Percentiles rank a stretch among this genome's conserved stretches.
Conservation (phyloP, 1,140 invertebrate species). For the Lepeophtheirus salmonis region DNA sequence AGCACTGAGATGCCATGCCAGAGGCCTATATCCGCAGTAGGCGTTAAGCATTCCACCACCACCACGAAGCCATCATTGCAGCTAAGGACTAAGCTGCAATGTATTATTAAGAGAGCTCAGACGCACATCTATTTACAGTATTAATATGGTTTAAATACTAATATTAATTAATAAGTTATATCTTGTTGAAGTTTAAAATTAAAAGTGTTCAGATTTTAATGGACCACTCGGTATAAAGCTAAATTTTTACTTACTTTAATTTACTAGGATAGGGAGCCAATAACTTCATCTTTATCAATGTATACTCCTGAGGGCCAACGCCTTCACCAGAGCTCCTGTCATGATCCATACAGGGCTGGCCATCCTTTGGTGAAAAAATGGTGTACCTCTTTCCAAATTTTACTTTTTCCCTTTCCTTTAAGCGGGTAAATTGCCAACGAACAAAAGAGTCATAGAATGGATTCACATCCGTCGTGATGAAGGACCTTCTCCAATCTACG, state of each 20-base stretch:
- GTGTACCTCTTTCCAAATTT: slow-evolving; percentile 94
- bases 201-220: too few relatives aligned
- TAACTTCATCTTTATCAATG: slow-evolving; percentile 82
- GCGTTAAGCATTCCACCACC: too few relatives aligned
- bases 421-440: slow-evolving; percentile 77
- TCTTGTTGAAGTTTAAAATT: too few relatives aligned
- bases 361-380: slow-evolving; percentile 87
- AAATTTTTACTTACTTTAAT: slow-evolving; percentile 43
- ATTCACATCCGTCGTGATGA: slow-evolving; percentile 95
- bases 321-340: slow-evolving; percentile 88
- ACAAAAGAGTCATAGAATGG: slow-evolving; percentile 96
- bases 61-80: too few relatives aligned
- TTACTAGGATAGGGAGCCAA: slow-evolving; percentile 48
- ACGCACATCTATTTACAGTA: too few relatives aligned
- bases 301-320: slow-evolving; percentile 94
- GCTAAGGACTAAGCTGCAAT: too few relatives aligned
- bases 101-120: too few relatives aligned
- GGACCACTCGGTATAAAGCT: too few relatives aligned
- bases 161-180: too few relatives aligned
- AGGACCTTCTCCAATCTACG: slow-evolving; percentile 89
- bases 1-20: too few relatives aligned
- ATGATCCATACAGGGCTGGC: slow-evolving; percentile 99
- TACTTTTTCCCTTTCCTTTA: slow-evolving; percentile 73
- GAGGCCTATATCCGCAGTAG: too few relatives aligned
- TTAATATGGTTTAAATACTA: too few relatives aligned